Conservation (phyloP, 2,797 vertebrate species). For the Rhinoraja longicauda region DNA sequence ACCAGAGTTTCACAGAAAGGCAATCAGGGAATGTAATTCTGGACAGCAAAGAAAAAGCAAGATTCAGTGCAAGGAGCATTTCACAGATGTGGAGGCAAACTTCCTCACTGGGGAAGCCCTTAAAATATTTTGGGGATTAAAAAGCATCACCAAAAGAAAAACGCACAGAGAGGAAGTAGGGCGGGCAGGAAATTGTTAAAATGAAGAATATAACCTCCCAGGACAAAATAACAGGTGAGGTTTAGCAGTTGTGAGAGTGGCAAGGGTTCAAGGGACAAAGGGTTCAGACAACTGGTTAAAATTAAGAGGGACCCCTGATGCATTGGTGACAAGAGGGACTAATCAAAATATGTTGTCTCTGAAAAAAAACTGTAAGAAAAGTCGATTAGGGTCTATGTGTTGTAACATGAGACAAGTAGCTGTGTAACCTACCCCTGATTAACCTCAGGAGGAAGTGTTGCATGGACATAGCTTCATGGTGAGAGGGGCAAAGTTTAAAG, state of each 20-base stretch:
- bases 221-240: slow-evolving; percentile 35
- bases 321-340: not conserved
- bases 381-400: not conserved
- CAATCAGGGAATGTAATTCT: not conserved
- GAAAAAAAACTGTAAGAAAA: not conserved
- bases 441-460: not conserved
- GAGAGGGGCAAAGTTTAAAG: no score
- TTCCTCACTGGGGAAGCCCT: slow-evolving; percentile 32
- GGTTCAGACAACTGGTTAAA: slow-evolving; percentile 22
- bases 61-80: not conserved
- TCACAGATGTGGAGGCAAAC: slow-evolving; percentile 14
- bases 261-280: no score
- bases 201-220: not conserved
- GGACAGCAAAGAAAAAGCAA: not conserved
- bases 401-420: not conserved
- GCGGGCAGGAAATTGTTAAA: slow-evolving; percentile 31
- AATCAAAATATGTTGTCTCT: not conserved
- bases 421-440: not conserved
- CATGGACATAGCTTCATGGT: no score
- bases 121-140: slow-evolving; percentile 37
- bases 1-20: not conserved
- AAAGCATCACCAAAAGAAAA: not conserved
- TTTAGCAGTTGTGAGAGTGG: not conserved
- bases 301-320: not conserved
- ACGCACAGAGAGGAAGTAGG: slow-evolving; percentile 31